These are phyloP conservation scores for Carposina sasakii DNA, from an alignment of 1,140 invertebrate species.

Conservation along the genomic window DNA sequence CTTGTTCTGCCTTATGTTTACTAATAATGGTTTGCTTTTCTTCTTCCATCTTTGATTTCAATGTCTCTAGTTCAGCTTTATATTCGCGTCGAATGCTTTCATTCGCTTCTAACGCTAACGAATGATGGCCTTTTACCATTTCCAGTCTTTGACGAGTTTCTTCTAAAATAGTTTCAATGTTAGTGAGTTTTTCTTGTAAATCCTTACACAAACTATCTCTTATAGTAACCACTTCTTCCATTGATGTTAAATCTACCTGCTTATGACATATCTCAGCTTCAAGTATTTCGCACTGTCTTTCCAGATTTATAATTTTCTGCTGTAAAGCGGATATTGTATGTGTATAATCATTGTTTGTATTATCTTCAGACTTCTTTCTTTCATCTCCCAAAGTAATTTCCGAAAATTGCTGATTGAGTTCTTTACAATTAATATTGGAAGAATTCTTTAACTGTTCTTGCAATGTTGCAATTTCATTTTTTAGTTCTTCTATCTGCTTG, in stretches of 20 bases:
- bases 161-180: conserved; percentile 46
- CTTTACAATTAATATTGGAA: conserved; percentile 28
- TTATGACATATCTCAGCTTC: conserved; percentile 53
- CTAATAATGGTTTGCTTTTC: conserved; percentile 53
- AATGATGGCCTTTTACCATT: conserved; percentile 67
- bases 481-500: conserved; percentile 61
- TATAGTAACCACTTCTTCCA: conserved; percentile 59
- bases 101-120: conserved; percentile 66
- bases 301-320: conserved; percentile 38
- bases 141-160: conserved; percentile 61
- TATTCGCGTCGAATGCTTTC: conserved; percentile 67
- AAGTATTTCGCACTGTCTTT: conserved; percentile 50
- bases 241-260: conserved; percentile 55
- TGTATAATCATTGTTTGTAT: conserved; percentile 12
- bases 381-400: conserved; percentile 27
- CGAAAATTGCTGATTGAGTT: conserved; percentile 32
- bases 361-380: conserved; percentile 17
- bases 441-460: conserved; percentile 39
- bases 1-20: conserved; percentile 55
- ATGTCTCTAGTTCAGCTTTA: conserved; percentile 58
- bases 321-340: conserved; percentile 31
- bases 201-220: conserved; percentile 62
- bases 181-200: conserved; percentile 58
- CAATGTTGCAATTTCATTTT: conserved; percentile 47
- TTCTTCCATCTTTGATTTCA: conserved; percentile 62